phyloP scores from a whole-genome alignment of 2,113 vertebrate genomes.

The Aegotheles bennettii region DNA sequence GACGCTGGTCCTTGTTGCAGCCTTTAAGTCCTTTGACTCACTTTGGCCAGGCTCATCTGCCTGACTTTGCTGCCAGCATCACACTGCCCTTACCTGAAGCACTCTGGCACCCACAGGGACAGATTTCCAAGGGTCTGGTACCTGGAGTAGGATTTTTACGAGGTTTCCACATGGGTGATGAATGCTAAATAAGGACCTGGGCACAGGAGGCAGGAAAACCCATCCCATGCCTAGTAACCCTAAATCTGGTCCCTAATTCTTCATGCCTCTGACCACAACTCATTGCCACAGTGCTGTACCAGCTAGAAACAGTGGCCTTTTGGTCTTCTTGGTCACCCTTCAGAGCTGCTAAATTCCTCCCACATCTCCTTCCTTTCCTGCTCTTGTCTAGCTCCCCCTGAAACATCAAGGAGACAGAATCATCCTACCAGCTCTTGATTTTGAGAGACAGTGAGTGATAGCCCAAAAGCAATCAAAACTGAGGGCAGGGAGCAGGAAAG shows the following conservation, averaged over 20 bases:
- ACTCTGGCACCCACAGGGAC: not conserved
- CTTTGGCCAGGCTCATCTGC: not conserved
- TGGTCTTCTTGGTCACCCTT: not conserved
- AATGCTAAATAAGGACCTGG: not conserved
- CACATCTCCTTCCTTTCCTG: not conserved
- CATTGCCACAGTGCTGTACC: not conserved
- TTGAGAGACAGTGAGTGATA: not conserved
- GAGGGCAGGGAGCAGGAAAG: not conserved
- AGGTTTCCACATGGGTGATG: not conserved
- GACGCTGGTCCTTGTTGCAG: not conserved
- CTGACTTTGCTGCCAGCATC: not conserved
- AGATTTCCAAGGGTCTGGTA: not conserved
- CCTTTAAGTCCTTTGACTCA: not conserved
- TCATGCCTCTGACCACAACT: not conserved
- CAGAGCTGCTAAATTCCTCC: not conserved
- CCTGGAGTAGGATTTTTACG: not conserved
- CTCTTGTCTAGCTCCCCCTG: not conserved
- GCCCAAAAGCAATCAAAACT: not conserved
- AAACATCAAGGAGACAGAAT: conserved; percentile 9
- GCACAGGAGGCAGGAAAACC: not conserved
- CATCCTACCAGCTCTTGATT: not conserved
- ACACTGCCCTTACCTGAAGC: not conserved
- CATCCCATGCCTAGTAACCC: not conserved
- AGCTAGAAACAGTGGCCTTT: not conserved
- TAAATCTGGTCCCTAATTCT: not conserved